Conservation (phyloP, 2,797 vertebrate genomes). For the Artibeus jamaicensis region DNA sequence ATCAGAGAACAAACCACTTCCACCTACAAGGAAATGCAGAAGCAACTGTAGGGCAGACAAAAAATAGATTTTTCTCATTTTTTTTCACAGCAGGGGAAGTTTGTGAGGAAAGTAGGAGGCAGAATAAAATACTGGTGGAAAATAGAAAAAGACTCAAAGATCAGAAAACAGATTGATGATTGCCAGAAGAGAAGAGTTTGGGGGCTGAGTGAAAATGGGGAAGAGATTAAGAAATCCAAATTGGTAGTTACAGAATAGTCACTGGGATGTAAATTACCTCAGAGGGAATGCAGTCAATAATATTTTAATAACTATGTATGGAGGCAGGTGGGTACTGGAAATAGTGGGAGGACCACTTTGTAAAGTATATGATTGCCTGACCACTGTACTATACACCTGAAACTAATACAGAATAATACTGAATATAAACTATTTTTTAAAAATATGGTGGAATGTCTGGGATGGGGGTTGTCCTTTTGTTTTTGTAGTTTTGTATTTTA, state of each 20-base stretch:
- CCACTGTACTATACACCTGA: neutral
- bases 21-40: neutral
- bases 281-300: neutral
- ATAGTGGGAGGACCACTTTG: neutral
- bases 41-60: neutral
- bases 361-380: neutral
- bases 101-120: neutral
- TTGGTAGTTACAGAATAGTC: neutral
- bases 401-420: neutral
- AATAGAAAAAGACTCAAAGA: neutral
- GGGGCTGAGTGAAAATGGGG: neutral
- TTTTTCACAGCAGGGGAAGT: neutral
- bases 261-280: neutral
- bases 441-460: neutral
- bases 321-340: neutral
- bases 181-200: neutral
- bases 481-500: neutral
- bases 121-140: neutral
- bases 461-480: neutral
- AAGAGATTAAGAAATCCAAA: neutral
- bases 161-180: neutral
- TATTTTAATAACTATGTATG: neutral
- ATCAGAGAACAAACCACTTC: slow-evolving; percentile 7
- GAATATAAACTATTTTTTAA: neutral
- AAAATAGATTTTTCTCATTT: slow-evolving; percentile 19